Evolutionary conservation across 1,140 invertebrate genomes (phyloP).

Genomic region (Drosophila rhopaloa): DNA sequence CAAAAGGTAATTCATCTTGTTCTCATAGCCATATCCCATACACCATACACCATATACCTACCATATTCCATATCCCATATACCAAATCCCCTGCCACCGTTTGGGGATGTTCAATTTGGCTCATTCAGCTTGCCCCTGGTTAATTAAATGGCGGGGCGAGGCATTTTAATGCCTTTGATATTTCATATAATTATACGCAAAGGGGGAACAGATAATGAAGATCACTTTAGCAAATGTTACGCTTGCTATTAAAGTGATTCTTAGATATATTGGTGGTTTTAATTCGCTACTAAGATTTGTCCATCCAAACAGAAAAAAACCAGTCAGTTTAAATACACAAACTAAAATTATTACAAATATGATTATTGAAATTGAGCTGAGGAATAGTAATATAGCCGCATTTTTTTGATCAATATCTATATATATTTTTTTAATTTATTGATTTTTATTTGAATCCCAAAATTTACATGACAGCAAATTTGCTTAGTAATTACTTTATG

Average conservation of each 20-base stretch:
- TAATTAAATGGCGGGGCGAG: constrained; percentile 61
- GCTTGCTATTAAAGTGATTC: background rate
- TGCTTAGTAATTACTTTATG: too few species aligned
- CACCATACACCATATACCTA: background rate
- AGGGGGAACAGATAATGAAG: background rate
- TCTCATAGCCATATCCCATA: constrained; percentile 26
- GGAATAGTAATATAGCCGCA: too few species aligned
- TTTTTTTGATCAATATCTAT: too few species aligned
- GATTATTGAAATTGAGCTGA: too few species aligned
- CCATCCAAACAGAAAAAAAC: too few species aligned
- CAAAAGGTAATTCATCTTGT: constrained; percentile 83
- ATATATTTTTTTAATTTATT: too few species aligned
- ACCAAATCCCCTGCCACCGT: background rate
- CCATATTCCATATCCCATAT: background rate
- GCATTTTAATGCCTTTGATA: constrained; percentile 57
- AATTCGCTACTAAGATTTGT: too few species aligned
- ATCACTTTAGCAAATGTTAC: background rate
- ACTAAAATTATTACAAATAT: too few species aligned
- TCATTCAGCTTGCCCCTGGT: constrained; percentile 16
- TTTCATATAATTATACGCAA: constrained; percentile 21
- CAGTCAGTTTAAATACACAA: too few species aligned
- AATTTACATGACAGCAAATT: too few species aligned
- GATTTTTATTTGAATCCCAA: too few species aligned
- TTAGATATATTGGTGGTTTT: too few species aligned
- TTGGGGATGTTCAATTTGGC: constrained; percentile 21